Conservation (phyloP, 2,888 invertebrate species). For the Galerucella calmariensis region DNA sequence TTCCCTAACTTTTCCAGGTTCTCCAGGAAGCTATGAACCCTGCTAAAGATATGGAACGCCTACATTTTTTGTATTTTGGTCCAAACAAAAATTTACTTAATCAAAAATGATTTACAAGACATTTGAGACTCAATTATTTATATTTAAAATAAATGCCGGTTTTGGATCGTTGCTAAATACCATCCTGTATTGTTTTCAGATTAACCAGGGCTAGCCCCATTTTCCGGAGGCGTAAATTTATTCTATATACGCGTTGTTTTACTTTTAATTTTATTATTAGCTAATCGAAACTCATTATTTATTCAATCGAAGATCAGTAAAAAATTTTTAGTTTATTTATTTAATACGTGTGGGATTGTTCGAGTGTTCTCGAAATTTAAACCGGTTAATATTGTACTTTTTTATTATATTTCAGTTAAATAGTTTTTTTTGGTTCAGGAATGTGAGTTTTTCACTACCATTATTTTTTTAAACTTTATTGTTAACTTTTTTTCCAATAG, state of each 20-base stretch:
- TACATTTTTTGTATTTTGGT: background rate
- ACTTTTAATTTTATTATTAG: background rate
- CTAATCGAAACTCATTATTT: background rate
- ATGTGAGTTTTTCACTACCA: no score
- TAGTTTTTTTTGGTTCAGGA: no score
- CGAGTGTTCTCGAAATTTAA: background rate
- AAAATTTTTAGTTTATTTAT: background rate
- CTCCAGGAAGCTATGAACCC: no score
- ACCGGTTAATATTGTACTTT: background rate
- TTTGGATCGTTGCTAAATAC: background rate
- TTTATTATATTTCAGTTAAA: background rate
- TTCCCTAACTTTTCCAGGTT: no score
- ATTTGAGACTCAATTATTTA: background rate
- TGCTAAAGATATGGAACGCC: no score
- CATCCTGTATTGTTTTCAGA: background rate
- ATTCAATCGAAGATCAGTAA: background rate
- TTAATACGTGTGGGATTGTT: background rate
- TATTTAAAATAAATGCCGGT: background rate
- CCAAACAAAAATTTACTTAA: background rate
- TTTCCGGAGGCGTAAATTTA: constrained; percentile 17
- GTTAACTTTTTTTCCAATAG: no score
- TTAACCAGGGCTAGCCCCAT: constrained; percentile 3
- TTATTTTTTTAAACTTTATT: no score
- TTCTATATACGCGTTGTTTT: constrained; percentile 2
- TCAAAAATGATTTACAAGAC: no score